Percentiles rank a stretch among this genome's conserved stretches.
phyloP scores from a whole-genome alignment of 1,140 invertebrate genomes.

The Ridgeia piscesae region DNA sequence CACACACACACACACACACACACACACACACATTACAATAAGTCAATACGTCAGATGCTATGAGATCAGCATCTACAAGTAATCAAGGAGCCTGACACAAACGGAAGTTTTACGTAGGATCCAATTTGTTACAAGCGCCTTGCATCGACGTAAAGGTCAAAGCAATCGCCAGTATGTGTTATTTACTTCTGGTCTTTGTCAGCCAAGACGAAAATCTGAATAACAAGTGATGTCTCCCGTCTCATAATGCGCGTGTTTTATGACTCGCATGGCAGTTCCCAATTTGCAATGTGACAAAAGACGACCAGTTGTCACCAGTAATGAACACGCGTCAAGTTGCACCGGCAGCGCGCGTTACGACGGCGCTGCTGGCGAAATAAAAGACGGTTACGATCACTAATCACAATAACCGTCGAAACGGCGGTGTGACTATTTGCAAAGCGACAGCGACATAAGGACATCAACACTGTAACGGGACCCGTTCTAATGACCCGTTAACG shows the following conservation, averaged over 20 bases:
- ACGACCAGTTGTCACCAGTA: neutral
- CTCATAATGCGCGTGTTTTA: neutral
- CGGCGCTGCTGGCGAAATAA: neutral
- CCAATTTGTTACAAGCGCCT: neutral
- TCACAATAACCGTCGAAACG: neutral
- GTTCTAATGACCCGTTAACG: neutral
- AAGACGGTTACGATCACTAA: neutral
- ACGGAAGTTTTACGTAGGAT: neutral
- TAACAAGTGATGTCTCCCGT: neutral
- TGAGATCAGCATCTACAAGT: too few species aligned
- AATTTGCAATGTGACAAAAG: neutral
- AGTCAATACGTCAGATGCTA: too few species aligned
- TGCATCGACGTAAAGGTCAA: neutral
- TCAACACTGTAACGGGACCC: neutral
- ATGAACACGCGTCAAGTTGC: neutral
- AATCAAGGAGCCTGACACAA: neutral
- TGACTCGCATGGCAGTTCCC: neutral
- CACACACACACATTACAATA: neutral
- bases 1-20: slow-evolving; percentile 24
- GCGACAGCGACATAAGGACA: neutral
- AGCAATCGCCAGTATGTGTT: neutral
- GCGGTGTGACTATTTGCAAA: neutral
- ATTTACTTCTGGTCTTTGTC: neutral
- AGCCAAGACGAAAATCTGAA: neutral
- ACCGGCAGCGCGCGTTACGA: neutral